Conservation (phyloP, 2,113 vertebrate species). For the Dunckerocampus dactyliophorus region DNA sequence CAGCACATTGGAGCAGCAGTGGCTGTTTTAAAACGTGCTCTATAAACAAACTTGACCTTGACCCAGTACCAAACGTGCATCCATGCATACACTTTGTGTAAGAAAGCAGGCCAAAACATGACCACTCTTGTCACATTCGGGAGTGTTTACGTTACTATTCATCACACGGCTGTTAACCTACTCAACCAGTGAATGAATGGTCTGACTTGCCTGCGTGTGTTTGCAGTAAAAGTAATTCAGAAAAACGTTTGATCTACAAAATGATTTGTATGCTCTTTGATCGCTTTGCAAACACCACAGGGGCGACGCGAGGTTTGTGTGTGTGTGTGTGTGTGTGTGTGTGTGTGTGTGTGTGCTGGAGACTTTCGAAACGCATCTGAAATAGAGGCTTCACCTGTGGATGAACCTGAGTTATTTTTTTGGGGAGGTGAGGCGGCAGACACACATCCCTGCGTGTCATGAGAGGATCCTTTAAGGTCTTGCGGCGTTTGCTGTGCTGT, state of each 20-base stretch:
- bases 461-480: slow-evolving; percentile 52
- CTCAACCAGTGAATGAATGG: slow-evolving; percentile 11
- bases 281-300: slow-evolving; percentile 51
- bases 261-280: slow-evolving; percentile 58
- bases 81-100: too few relatives aligned
- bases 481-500: slow-evolving; percentile 55
- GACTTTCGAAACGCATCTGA: slow-evolving; percentile 44
- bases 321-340: slow-evolving; percentile 33
- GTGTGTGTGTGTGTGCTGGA: slow-evolving; percentile 10
- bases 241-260: slow-evolving; percentile 51
- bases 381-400: slow-evolving; percentile 58
- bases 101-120: too few relatives aligned
- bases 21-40: too few relatives aligned
- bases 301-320: slow-evolving; percentile 43
- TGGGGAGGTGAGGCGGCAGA: slow-evolving; percentile 35
- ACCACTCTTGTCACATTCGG: background rate
- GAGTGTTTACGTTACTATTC: background rate
- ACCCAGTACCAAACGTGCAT: too few relatives aligned
- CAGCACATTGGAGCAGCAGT: too few relatives aligned
- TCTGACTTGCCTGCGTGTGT: slow-evolving; percentile 3
- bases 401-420: slow-evolving; percentile 55
- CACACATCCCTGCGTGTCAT: slow-evolving; percentile 37
- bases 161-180: background rate
- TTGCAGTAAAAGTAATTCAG: slow-evolving; percentile 28
- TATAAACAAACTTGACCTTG: too few relatives aligned